These are phyloP conservation scores for Rhopalosiphum maidis DNA, from an alignment of 1,140 invertebrate genomes.

Conservation along the genomic window DNA sequence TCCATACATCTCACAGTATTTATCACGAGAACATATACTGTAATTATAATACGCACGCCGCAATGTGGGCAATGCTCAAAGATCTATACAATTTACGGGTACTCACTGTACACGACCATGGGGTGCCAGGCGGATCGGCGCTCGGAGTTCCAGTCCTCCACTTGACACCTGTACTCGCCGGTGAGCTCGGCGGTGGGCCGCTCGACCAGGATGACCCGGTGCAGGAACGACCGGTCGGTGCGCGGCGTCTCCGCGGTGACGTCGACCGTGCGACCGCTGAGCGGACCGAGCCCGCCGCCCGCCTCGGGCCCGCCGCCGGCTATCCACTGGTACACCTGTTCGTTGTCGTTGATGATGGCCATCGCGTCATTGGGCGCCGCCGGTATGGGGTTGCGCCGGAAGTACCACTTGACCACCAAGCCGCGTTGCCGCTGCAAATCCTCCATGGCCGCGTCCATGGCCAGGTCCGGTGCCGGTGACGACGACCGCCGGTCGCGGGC, in stretches of 20 bases:
- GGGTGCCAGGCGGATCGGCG: slow-evolving; percentile 23
- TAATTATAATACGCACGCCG: too few species aligned
- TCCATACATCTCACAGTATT: too few species aligned
- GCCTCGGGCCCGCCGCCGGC: slow-evolving; percentile 26
- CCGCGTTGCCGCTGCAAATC: not conserved
- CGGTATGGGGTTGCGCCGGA: not conserved
- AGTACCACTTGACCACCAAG: slow-evolving; percentile 49
- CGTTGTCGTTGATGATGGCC: slow-evolving; percentile 32
- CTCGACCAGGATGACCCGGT: slow-evolving; percentile 31
- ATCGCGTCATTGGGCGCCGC: not conserved
- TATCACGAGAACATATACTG: too few species aligned
- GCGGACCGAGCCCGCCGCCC: not conserved
- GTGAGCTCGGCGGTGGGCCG: slow-evolving; percentile 36
- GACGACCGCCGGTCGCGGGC: not conserved
- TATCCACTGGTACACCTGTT: slow-evolving; percentile 49
- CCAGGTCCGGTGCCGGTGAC: not conserved
- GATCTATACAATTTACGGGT: not conserved
- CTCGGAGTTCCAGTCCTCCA: slow-evolving; percentile 46
- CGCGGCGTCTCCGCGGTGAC: not conserved
- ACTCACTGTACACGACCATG: slow-evolving; percentile 51
- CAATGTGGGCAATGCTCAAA: too few species aligned
- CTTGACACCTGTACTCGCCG: slow-evolving; percentile 47
- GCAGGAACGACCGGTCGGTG: not conserved
- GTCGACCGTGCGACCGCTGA: slow-evolving; percentile 10
- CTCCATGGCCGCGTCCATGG: slow-evolving; percentile 20